Evolutionary conservation across 53 echinoderm and acorn worm species (phyloP), one percentile per base, ranked within the genome.

Genomic region (Paracentrotus lividus): DNA sequence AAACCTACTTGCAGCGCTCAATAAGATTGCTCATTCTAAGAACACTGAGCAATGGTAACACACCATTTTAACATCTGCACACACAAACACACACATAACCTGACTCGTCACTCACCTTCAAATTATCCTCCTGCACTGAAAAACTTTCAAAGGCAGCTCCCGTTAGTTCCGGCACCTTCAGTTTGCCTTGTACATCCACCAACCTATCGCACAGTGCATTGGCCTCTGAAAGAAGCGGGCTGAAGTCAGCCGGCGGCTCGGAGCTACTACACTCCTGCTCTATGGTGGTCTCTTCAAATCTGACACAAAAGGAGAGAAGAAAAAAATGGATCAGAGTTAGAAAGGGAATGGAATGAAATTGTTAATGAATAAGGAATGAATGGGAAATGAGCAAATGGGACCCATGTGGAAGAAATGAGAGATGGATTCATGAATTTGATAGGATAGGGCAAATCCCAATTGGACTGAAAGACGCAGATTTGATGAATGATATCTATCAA

Each of bases 101-200:
- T 59, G 59, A 59, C 59, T 77, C 24, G 23, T 47, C 34, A 33
- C 98, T 85, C 90, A 98, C 98, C 96, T 97, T 98, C 45, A 98
- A 94, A 59, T 96, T 94, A 93, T 98, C 98, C 89, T 98, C 98
- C 93, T 98, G 97, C 38, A 91, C 93, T 21, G 98, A 98, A 81
- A 98, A 97, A 86, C 95, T 98, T 77, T 98, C 98, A 90, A 98
- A 98, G 44, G 96, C 96, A 42, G 95, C 96, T 4, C 98, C 96
- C 27, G 89, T 97, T n/a, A 98, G 94, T 94, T 96, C 97, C 23
- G 93, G 90, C 1, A 94, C 94, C 84, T 97, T 95, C 85, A 98
- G 94, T 67, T 94, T 94, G 88, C 92, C 94, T 51, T 90, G 85
- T 24, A 90, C 84, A 45, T 76, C 94, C 23, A 81, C 89, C 24